Conservation (phyloP, 1,140 invertebrate species). For the Drosophila biarmipes region DNA sequence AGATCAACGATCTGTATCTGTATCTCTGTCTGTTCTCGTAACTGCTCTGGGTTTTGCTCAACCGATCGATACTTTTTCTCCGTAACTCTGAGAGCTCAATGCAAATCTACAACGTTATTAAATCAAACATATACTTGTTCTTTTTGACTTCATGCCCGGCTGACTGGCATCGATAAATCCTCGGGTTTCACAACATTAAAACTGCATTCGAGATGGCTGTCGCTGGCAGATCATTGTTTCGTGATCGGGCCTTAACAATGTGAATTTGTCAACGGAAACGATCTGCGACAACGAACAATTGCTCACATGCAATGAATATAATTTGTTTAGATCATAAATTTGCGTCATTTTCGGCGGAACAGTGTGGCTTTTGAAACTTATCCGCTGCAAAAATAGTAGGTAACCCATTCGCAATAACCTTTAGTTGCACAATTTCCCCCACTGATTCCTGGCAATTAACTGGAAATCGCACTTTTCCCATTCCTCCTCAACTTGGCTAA, state of each 20-base stretch:
- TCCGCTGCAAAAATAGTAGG: not conserved
- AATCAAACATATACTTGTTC: slow-evolving; percentile 7
- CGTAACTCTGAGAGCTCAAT: not conserved
- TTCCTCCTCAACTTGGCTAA: slow-evolving; percentile 12
- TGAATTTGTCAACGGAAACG: slow-evolving; percentile 45
- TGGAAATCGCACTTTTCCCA: not conserved
- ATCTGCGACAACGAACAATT: slow-evolving; percentile 37
- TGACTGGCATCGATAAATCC: slow-evolving; percentile 23
- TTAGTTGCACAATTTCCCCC: slow-evolving; percentile 30
- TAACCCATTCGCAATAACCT: slow-evolving; percentile 8
- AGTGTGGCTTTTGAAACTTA: slow-evolving; percentile 8
- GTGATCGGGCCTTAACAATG: slow-evolving; percentile 31
- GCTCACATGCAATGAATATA: slow-evolving; percentile 40
- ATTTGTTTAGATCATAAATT: slow-evolving; percentile 50
- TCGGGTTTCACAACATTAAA: slow-evolving; percentile 19
- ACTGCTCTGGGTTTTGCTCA: not conserved
- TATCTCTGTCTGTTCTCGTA: slow-evolving; percentile 12
- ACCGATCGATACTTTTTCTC: not conserved
- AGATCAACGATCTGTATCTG: slow-evolving; percentile 49
- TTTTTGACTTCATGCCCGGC: slow-evolving; percentile 18
- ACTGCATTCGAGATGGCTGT: slow-evolving; percentile 19
- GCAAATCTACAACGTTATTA: slow-evolving; percentile 8
- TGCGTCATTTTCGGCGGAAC: slow-evolving; percentile 31
- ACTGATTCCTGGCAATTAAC: slow-evolving; percentile 9
- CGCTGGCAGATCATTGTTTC: slow-evolving; percentile 14